Base-by-base conservation (phyloP, 2,888 invertebrate species). In the Antitype chi region DNA sequence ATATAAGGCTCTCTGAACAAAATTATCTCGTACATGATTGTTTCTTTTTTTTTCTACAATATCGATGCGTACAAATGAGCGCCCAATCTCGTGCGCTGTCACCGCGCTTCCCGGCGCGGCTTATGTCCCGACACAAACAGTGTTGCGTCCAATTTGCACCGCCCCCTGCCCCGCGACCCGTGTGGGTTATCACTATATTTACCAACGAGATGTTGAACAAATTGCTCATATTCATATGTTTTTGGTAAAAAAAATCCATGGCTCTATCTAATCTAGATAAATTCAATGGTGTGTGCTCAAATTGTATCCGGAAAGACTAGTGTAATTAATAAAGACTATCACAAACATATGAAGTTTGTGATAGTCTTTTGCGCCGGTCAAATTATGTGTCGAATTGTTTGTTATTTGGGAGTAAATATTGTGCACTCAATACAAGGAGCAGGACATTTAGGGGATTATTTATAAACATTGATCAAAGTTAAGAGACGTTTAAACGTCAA, bases 141-240 rank as follows among this genome's bases (percentile, higher is more conserved):
- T 84, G 76, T 78, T 87, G 84, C 82, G 86, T 78, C 87, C 86
- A 84, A 87, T 87, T 87, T 87, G 79, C 78, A 69, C 59, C 53
- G 13, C 59, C 57, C 28, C 7, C 17, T 28, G 15, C 13, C 23
- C 53, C 49, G 17, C 49, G 6, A 55, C 28, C 23, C 52, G n/a
- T 38, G 20, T 17, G 83, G 83, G 78, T 85, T 81, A 79, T 71
- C 28, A 74, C 75, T 60, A 38, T 80, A 64, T 62, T 78, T 70
- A 60, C 62, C 13, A 53, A 69, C 53, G 55, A 53, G 52, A 32
- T 28, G 57, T 49, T 53, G 7, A 11, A 23, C 6, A 55, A 23
- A 64, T 25, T 69, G 15, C 25, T 57, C 17, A 62, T 57, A 4
- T 32, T 55, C 17, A n/a, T 53, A 2, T n/a, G 17, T n/a, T n/a